These are phyloP conservation scores for Maccullochella peelii DNA, from an alignment of 2,113 vertebrate genomes.

Conservation along the genomic window DNA sequence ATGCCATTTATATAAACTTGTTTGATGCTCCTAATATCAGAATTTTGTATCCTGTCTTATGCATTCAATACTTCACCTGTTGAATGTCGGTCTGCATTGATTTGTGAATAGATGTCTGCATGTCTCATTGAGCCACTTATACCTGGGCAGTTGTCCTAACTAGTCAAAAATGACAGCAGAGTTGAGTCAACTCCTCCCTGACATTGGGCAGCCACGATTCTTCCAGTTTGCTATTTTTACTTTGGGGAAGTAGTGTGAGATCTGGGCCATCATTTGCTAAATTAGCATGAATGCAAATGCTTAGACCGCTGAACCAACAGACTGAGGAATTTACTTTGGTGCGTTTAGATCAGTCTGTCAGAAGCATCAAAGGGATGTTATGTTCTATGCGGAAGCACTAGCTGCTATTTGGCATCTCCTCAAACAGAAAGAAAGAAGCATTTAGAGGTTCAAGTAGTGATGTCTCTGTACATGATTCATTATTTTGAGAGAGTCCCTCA, in stretches of 20 bases:
- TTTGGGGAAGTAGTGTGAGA: not conserved
- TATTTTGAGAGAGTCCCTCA: constrained; percentile 43
- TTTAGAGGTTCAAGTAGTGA: constrained; percentile 33
- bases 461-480: constrained; percentile 37
- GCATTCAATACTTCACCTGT: not conserved
- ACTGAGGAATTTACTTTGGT: constrained; percentile 25
- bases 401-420: constrained; percentile 42
- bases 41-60: too few relatives aligned
- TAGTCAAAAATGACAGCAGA: not conserved
- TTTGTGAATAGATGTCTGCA: not conserved
- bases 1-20: too few relatives aligned
- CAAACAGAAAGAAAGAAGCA: constrained; percentile 47
- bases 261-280: constrained; percentile 40
- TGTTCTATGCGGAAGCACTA: constrained; percentile 48
- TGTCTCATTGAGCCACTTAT: not conserved
- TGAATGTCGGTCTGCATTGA: not conserved
- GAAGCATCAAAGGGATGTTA: constrained; percentile 59
- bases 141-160: too few relatives aligned
- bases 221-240: constrained; percentile 11
- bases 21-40: not conserved
- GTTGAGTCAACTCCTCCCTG: not conserved
- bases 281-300: constrained; percentile 50
- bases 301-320: constrained; percentile 19
- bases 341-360: constrained; percentile 35
- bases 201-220: not conserved